Evolutionary conservation across 2,113 vertebrate species (phyloP), one percentile per base, ranked within the genome.

Genomic region (Uria aalge): DNA sequence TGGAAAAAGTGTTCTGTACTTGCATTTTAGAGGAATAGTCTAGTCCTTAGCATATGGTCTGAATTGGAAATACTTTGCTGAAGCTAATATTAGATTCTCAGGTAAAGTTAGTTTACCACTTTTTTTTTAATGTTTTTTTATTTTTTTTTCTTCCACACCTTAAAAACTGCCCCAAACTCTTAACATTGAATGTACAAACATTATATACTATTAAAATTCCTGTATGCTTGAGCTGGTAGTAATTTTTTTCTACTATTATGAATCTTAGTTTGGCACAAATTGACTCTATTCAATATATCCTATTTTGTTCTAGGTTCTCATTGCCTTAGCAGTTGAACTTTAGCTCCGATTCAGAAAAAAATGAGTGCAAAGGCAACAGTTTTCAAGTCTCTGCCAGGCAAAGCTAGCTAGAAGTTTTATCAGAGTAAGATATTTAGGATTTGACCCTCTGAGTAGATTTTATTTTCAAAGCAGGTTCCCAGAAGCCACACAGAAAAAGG

Each of bases 381-480:
- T 86, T 90, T 84, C 68, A 92, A 72, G 26, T 17, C 63, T 56
- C 95, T 85, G 45, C 59, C 74, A 66, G 47, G 38, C 26, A 92
- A 82, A 91, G 30, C 23, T 38, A 84, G 40, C 48, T 5, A 78
- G 16, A 89, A 71, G 40, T 79, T 92, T 87, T 85, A 50, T 26
- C 57, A 76, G 64, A 72, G 36, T 64, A 79, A 85, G 62, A 94
- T 85, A 82, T 88, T 89, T 59, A 88, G 69, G 38, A 97, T 95
- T 91, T 97, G 55, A 88, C 68, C 9, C 74, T 92, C 55, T 47
- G 66, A 71, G 80, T 69, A 29, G 52, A 75, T 91, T 83, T 96
- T 96, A 69, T 95, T 94, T 96, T 94, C 86, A 88, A 81, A 92
- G 74, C 60, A 9, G 57, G 52, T 95, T 97, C 85, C 95, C 93